phyloP scores from a whole-genome alignment of 2,797 vertebrate species.

The Channallabes apus region DNA sequence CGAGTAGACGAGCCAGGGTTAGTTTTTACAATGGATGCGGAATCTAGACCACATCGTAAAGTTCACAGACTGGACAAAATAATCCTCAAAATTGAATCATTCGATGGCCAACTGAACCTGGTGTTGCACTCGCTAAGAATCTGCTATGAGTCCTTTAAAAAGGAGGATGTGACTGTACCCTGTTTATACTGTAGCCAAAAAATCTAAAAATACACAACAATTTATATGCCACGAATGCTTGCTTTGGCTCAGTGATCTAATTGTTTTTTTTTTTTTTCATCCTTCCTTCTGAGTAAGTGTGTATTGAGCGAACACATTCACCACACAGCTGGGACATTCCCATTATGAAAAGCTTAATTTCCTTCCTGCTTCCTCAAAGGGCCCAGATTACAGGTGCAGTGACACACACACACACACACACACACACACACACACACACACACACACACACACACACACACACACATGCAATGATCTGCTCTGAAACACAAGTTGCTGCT shows the following conservation, averaged over 20 bases:
- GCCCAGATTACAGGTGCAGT: slow-evolving; percentile 46
- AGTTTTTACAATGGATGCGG: background rate
- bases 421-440: slow-evolving; percentile 11
- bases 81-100: background rate
- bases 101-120: background rate
- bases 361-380: slow-evolving; percentile 53
- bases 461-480: slow-evolving; percentile 40
- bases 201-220: background rate
- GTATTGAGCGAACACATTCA: slow-evolving; percentile 16
- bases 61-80: background rate
- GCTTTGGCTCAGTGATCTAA: slow-evolving; percentile 48
- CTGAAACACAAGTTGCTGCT: slow-evolving; percentile 40
- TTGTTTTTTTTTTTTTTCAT: slow-evolving; percentile 50
- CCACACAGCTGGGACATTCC: slow-evolving; percentile 48
- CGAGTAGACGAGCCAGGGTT: no score
- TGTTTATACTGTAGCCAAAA: background rate
- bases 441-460: background rate
- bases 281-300: slow-evolving; percentile 46
- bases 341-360: slow-evolving; percentile 59
- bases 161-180: background rate
- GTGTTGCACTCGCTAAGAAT: no score
- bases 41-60: background rate
- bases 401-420: background rate
- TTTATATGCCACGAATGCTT: background rate
- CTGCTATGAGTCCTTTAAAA: background rate